Base-by-base conservation (phyloP, 2,888 invertebrate species). In the Scaeva pyrastri region DNA sequence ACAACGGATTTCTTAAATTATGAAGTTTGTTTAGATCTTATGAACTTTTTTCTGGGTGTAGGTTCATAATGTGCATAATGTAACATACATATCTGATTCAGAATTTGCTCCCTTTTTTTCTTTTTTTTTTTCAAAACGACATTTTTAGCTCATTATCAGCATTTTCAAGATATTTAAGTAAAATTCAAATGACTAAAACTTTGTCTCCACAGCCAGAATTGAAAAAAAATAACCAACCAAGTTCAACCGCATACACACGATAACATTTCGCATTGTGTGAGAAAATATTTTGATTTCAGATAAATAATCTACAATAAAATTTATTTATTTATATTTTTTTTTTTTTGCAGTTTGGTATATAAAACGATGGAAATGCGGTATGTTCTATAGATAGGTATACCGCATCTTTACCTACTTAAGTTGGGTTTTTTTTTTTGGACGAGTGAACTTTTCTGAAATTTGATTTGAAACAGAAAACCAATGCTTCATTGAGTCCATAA, bases 211-310 rank as follows among this genome's bases (percentile, higher is more conserved):
- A 31, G 36, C 8, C n/a, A 14, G 48, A 31, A 68, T 50, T 19
- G 19, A 21, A 39, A 26, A 48, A 21, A 39, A 26, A 48, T 21
- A 41, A 70, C 39, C 1, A 39, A 26, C 60, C 39, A 23, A 56
- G 26, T 26, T 71, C 50, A 76, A 71, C 68, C 77, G 19, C 77
- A 70, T 56, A 45, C 64, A 11, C 36, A 70, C 43, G 79, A 84
- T 84, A 79, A 66, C 75, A 66, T 76, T 79, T 79, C 79, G 39
- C 74, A 76, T 48, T 68, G 75, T 84, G 84, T 84, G 84, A 75
- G 84, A 84, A 79, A 84, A 70, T 31, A 31, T 75, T 60, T 75
- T 60, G 58, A 56, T 84, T 71, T 62, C 50, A 50, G 72, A 66
- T n/a, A 45, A n/a, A n/a, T 11, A 62, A n/a, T 55, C 45, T 19